Evolutionary conservation across 1,140 invertebrate species (phyloP), one percentile per base, ranked within the genome.

Genomic region (Drosophila azteca): DNA sequence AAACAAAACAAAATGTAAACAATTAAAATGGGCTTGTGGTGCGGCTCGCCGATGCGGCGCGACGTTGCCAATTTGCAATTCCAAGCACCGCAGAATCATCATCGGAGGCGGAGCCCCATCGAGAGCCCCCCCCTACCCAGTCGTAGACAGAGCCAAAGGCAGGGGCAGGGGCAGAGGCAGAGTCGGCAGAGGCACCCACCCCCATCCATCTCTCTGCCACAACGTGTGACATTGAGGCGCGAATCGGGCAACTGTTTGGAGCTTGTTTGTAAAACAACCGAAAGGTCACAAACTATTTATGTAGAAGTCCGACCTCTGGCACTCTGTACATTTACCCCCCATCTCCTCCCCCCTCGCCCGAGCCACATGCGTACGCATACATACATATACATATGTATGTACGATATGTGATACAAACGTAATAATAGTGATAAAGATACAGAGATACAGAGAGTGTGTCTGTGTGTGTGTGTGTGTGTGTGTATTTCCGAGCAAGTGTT

Each of bases 1-100:
- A 85, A 85, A 87, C 83, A 79, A 79, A 88, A 79, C 77, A 88
- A 88, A 88, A 82, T 87, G 83, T 87, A 87, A 88, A 87, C 83
- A 87, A 88, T 88, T 88, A 88, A 87, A 87, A 79, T 87, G 71
- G 66, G 79, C 79, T 82, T 77, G 71, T 11, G 35, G 11, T 39
- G 35, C 35, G 71, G 70, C 76, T 72, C 63, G 73, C 69, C 70
- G 65, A 80, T 55, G 74, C 78, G 74, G 64, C 64, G 83, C 71
- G 78, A 62, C 63, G 82, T 82, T 87, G 77, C 67, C 74, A 79
- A 87, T 82, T 85, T 85, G 81, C 81, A 85, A 85, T 85, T 85
- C 82, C 77, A 87, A 85, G 75, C 82, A 81, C 57, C 65, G 74
- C 58, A 60, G 66, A 70, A 46, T 64, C 71, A 50, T 50, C 49